These are phyloP conservation scores for Pocota personata DNA, from an alignment of 2,888 invertebrate species.

Conservation along the genomic window DNA sequence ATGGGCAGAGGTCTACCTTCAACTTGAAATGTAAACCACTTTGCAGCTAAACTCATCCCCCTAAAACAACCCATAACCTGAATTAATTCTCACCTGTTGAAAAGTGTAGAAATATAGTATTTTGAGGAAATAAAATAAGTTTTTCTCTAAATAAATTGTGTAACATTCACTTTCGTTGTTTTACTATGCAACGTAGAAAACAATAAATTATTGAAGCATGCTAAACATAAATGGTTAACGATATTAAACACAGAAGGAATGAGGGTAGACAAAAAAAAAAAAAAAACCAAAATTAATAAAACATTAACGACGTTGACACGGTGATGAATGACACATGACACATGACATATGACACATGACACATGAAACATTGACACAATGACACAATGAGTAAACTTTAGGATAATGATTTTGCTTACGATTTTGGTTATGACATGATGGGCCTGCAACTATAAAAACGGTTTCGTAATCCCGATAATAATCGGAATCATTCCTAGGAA, in stretches of 20 bases:
- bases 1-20: too few species aligned
- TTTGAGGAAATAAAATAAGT: too few species aligned
- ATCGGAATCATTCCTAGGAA: slow-evolving; percentile 84
- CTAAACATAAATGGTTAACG: not conserved
- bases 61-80: too few species aligned
- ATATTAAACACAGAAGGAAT: slow-evolving; percentile 19
- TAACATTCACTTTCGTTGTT: not conserved
- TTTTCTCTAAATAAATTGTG: too few species aligned
- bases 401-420: slow-evolving; percentile 82
- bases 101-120: too few species aligned
- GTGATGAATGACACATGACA: slow-evolving; percentile 38
- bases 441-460: slow-evolving; percentile 89
- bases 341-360: slow-evolving; percentile 34
- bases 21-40: too few species aligned
- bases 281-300: slow-evolving; percentile 7
- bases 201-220: not conserved
- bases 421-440: slow-evolving; percentile 86
- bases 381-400: slow-evolving; percentile 66
- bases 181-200: not conserved
- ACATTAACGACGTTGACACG: slow-evolving; percentile 1
- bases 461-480: slow-evolving; percentile 89
- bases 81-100: too few species aligned
- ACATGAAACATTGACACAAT: slow-evolving; percentile 54
- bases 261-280: not conserved
- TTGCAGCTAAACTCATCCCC: too few species aligned